These are phyloP conservation scores for Perithous albicinctus DNA, from an alignment of 2,888 invertebrate genomes.

Conservation along the genomic window DNA sequence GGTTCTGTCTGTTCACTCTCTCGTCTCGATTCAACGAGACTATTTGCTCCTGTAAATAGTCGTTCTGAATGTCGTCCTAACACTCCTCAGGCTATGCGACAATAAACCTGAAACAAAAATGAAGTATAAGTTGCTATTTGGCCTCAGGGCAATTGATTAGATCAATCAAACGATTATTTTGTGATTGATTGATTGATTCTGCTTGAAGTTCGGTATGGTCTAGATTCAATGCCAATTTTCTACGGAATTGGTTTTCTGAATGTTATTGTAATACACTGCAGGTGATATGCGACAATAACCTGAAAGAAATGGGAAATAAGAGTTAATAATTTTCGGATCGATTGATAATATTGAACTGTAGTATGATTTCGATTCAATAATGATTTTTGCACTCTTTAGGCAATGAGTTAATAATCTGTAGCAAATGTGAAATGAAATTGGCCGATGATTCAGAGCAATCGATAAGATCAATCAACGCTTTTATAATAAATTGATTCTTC, in stretches of 20 bases:
- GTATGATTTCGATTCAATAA: neutral
- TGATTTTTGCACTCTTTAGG: neutral
- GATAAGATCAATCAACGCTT: neutral
- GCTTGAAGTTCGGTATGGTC: too few species aligned
- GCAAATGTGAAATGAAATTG: neutral
- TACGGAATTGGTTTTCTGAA: too few species aligned
- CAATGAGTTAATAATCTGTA: neutral
- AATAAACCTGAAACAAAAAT: conserved; percentile 1
- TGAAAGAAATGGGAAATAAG: neutral
- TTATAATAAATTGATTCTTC: neutral
- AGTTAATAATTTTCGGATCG: neutral
- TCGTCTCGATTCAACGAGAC: conserved; percentile 3
- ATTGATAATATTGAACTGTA: neutral
- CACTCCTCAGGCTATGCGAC: neutral
- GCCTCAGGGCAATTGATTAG: neutral
- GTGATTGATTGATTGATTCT: too few species aligned
- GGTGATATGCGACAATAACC: neutral
- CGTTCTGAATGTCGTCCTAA: neutral
- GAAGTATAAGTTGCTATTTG: neutral
- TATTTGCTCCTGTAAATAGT: neutral
- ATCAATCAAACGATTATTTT: too few species aligned
- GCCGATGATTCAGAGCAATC: neutral
- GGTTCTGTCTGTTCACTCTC: conserved; percentile 19
- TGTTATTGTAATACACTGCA: neutral
- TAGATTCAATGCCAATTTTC: too few species aligned